Evolutionary conservation across 2,113 vertebrate species (phyloP).

Genomic region (Gymnogyps californianus): DNA sequence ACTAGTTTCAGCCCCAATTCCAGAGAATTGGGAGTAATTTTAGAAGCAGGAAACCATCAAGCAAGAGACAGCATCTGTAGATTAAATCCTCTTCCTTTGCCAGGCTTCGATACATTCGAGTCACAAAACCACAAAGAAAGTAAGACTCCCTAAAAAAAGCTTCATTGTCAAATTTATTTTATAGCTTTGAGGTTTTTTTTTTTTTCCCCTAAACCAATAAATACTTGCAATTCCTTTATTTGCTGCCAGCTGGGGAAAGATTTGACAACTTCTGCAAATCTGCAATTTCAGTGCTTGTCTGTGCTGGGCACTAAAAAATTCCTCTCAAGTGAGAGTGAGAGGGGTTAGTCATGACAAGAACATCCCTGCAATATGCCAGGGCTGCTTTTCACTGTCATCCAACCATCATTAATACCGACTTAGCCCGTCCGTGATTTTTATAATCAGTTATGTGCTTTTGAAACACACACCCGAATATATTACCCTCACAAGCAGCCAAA

Average conservation of each 20-base stretch:
- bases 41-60: constrained; percentile 43
- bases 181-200: constrained; percentile 2
- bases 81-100: constrained; percentile 30
- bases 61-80: not conserved
- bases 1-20: not conserved
- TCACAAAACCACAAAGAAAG: not conserved
- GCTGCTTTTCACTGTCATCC: constrained; percentile 32
- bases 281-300: constrained; percentile 25
- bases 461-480: not conserved
- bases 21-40: constrained; percentile 18
- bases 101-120: not conserved
- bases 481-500: not conserved
- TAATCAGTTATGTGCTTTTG: constrained; percentile 11
- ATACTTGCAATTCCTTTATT: constrained; percentile 37
- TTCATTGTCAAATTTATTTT: constrained; percentile 13
- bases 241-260: constrained; percentile 5
- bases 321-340: not conserved
- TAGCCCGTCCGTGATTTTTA: constrained; percentile 2
- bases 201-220: constrained; percentile 5
- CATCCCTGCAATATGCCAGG: constrained; percentile 40
- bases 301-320: constrained; percentile 52
- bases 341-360: constrained; percentile 43
- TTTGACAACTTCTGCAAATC: constrained; percentile 16
- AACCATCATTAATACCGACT: not conserved
- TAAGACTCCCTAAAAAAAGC: not conserved